Percentiles rank a stretch among this genome's conserved stretches.
These are phyloP conservation scores for Fulmarus glacialis DNA, from an alignment of 2,113 vertebrate genomes.

Conservation along the genomic window DNA sequence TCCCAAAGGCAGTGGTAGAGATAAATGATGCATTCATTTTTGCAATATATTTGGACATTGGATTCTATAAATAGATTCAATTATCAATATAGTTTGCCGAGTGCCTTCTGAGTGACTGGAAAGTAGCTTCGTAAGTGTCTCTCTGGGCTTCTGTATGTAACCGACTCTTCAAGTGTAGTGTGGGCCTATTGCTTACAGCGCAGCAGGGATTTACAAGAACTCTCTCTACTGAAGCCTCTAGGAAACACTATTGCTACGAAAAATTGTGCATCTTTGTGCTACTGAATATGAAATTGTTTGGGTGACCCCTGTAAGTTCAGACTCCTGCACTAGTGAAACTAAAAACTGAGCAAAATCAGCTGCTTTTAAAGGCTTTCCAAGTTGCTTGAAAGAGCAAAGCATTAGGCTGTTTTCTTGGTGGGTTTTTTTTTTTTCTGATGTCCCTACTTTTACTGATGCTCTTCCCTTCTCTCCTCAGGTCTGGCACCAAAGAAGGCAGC, in stretches of 20 bases:
- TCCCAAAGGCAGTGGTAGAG: background rate
- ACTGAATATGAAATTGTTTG: background rate
- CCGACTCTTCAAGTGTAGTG: fast-evolving
- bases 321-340: background rate
- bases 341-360: background rate
- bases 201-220: background rate
- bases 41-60: background rate
- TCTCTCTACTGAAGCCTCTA: background rate
- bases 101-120: background rate
- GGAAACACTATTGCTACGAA: background rate
- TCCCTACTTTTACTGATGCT: background rate
- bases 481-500: constrained; percentile 57
- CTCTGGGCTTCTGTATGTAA: background rate
- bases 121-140: background rate
- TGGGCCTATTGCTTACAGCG: background rate
- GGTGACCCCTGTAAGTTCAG: background rate
- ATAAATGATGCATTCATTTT: background rate
- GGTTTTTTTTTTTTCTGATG: background rate
- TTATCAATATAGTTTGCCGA: background rate
- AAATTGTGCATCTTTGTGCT: background rate
- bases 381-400: background rate
- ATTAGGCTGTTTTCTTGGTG: background rate
- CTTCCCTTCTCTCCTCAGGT: constrained; percentile 59
- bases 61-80: constrained; percentile 19
- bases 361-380: background rate